These are phyloP conservation scores for Lipophrys pholis DNA, from an alignment of 2,113 vertebrate genomes.

Conservation along the genomic window DNA sequence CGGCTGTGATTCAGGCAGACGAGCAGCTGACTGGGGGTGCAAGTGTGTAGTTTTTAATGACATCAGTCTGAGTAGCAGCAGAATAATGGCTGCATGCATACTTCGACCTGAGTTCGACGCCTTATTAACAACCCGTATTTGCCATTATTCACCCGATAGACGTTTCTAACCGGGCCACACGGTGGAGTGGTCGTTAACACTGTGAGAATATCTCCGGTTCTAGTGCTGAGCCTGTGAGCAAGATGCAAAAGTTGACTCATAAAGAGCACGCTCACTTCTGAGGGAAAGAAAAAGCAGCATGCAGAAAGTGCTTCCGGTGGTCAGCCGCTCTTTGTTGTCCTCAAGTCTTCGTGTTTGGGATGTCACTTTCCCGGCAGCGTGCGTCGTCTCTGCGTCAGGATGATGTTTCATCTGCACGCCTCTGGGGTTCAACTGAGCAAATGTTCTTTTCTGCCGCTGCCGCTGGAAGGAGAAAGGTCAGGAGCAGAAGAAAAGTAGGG, in stretches of 20 bases:
- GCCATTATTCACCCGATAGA: not conserved
- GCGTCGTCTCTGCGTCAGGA: conserved; percentile 24
- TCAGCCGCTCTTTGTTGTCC: not conserved
- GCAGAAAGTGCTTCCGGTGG: not conserved
- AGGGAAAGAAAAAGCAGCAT: too few relatives aligned
- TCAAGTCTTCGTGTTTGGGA: conserved; percentile 13
- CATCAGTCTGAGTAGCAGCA: not conserved
- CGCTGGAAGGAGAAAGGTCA: conserved; percentile 3
- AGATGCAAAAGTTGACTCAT: too few relatives aligned
- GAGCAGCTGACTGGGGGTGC: conserved; percentile 32
- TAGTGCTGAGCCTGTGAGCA: too few relatives aligned
- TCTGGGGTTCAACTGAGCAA: conserved; percentile 34
- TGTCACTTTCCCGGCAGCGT: conserved; percentile 52
- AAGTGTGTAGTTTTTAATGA: not conserved
- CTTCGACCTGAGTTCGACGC: too few relatives aligned
- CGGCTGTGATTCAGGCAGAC: conserved; percentile 51
- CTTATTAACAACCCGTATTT: too few relatives aligned
- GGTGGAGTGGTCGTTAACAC: too few relatives aligned
- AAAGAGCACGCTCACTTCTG: too few relatives aligned
- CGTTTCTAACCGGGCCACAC: not conserved
- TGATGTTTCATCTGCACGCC: conserved; percentile 45
- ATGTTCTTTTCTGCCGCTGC: conserved; percentile 41
- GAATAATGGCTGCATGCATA: not conserved
- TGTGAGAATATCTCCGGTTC: too few relatives aligned
- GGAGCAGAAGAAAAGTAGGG: not conserved